These are phyloP conservation scores for Ictalurus punctatus DNA, from an alignment of 2,113 vertebrate genomes.

Conservation along the genomic window DNA sequence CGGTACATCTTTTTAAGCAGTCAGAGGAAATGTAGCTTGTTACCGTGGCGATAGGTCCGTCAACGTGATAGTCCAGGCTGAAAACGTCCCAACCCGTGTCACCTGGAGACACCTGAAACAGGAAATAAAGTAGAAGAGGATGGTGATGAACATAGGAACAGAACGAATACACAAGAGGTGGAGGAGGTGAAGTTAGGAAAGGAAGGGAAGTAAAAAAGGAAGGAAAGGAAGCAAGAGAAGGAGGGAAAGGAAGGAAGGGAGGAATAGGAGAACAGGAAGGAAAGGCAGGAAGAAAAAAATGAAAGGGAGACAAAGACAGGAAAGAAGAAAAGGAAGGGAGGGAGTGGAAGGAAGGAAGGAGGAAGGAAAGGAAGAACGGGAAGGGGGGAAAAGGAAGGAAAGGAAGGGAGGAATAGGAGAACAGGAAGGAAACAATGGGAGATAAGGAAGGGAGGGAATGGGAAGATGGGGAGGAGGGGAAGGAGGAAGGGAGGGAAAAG, in stretches of 20 bases:
- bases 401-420: neutral
- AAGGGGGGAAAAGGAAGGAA: neutral
- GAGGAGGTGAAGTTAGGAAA: neutral
- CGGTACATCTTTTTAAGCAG: neutral
- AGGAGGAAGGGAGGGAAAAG: neutral
- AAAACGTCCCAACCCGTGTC: constrained; percentile 99
- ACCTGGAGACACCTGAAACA: constrained; percentile 88
- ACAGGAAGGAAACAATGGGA: neutral
- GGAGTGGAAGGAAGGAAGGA: neutral
- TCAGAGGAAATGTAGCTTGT: neutral
- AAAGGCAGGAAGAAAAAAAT: neutral
- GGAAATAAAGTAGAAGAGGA: neutral
- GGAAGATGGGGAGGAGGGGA: neutral
- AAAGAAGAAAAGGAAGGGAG: neutral
- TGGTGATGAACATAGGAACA: neutral
- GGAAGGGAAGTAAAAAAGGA: neutral
- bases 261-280: neutral
- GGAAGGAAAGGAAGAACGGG: neutral
- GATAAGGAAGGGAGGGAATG: neutral
- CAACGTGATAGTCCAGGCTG: constrained; percentile 96
- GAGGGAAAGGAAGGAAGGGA: neutral
- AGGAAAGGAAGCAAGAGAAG: neutral
- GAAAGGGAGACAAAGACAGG: no score
- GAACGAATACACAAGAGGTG: neutral
- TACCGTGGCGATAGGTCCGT: constrained; percentile 97